Evolutionary conservation across 2,888 invertebrate genomes (phyloP).

Genomic region (Parnassius orleans): DNA sequence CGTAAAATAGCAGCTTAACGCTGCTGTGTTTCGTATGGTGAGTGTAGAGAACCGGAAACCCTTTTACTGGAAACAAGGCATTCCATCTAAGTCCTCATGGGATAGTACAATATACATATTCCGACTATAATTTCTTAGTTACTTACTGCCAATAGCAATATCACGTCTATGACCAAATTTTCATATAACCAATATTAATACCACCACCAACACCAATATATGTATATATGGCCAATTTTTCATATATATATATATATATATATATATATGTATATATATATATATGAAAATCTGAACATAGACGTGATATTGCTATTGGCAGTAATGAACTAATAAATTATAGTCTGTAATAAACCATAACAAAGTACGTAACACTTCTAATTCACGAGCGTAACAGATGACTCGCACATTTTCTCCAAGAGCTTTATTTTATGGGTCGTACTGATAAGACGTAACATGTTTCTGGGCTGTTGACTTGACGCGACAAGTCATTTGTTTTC

Average conservation of each 20-base stretch:
- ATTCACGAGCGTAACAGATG: constrained; percentile 10
- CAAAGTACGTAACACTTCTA: not conserved
- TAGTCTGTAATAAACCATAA: constrained; percentile 4
- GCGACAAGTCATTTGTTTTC: constrained; percentile 15
- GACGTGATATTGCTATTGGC: not conserved
- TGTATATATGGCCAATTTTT: too few species aligned
- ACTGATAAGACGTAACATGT: constrained; percentile 19
- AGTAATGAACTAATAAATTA: not conserved
- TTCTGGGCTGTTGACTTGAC: constrained; percentile 13
- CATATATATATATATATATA: too few species aligned
- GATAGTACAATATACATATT: too few species aligned
- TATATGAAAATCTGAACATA: not conserved
- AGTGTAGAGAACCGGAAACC: too few species aligned
- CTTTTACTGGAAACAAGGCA: too few species aligned
- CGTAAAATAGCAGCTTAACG: too few species aligned
- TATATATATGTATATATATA: too few species aligned
- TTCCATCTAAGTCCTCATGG: too few species aligned
- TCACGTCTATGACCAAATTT: not conserved
- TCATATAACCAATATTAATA: too few species aligned
- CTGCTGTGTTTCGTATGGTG: too few species aligned
- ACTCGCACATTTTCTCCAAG: constrained; percentile 8
- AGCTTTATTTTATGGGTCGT: constrained; percentile 19
- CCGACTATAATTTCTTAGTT: not conserved
- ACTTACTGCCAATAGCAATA: not conserved
- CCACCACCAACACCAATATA: too few species aligned